Evolutionary conservation across 2,888 invertebrate species (phyloP), one percentile per base, ranked within the genome.

Genomic region (Aphodius sticticus): DNA sequence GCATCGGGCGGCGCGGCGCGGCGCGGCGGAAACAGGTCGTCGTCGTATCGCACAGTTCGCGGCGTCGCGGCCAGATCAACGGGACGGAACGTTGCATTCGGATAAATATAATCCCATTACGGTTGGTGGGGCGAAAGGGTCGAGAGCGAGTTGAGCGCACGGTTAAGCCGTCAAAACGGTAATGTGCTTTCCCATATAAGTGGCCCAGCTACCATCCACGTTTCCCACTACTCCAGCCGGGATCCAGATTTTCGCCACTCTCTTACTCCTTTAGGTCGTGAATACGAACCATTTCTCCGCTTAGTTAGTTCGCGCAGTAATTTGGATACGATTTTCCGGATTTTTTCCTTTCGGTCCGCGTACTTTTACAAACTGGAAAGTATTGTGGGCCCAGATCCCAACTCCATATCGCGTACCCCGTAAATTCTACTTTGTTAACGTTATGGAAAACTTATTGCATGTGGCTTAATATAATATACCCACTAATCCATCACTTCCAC

Each of bases 81-180:
- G 53, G 53, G 53, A 53, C 53, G 53, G 53, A 53, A 53, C 74
- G 74, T 74, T 37, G 74, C 74, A 74, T 74, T 37, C 74, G 74
- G 74, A 36, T 74, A 74, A 74, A 74, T 74, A 74, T 74, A 74
- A 74, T 74, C 74, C 74, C 74, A 74, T 74, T 74, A 74, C 36
- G 36, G 74, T n/a, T 35, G 35, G 16, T 35, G 74, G 36, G 74
- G 74, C 37, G 36, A 74, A 74, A 74, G 74, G 53, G 53, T 53
- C 53, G 53, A 53, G 53, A 53, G 53, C 53, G 53, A 53, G 53
- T 5, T 53, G 53, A 53, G 53, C 26, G 53, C 53, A 12, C 53
- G 53, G 53, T 53, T 53, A 53, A 53, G 53, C 53, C 53, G 53
- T 53, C 53, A 53, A 53, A 53, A 53, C 53, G 53, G 53, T 53